Evolutionary conservation across 2,113 vertebrate species (phyloP).

Genomic region (Brachionichthys hirsutus): DNA sequence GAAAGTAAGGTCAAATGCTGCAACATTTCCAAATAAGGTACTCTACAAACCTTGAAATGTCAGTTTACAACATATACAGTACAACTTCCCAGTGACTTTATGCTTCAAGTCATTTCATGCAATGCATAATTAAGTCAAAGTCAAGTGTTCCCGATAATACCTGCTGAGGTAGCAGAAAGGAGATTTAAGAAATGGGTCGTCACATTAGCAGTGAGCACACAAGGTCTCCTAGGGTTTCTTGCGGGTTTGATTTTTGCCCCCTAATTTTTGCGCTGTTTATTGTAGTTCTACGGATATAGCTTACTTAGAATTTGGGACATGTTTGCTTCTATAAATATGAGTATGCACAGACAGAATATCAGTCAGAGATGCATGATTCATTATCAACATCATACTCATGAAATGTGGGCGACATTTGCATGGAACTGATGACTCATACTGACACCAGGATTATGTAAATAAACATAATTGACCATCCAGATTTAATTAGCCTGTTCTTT

Average conservation of each 20-base stretch:
- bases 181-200: conserved; percentile 35
- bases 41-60: too few species aligned
- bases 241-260: not conserved
- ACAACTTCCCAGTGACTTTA: not conserved
- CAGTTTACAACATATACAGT: too few species aligned
- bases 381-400: not conserved
- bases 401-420: conserved; percentile 8
- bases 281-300: conserved; percentile 24
- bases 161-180: conserved; percentile 36
- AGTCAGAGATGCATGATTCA: conserved; percentile 18
- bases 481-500: conserved; percentile 30
- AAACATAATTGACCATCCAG: conserved; percentile 7
- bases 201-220: conserved; percentile 3
- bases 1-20: too few species aligned
- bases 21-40: too few species aligned
- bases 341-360: too few species aligned
- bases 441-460: conserved; percentile 36
- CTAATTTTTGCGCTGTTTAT: conserved; percentile 13
- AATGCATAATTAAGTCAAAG: conserved; percentile 22
- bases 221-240: conserved; percentile 11
- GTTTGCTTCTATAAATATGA: not conserved
- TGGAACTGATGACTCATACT: conserved; percentile 44
- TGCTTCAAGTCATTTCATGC: conserved; percentile 10
- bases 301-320: conserved; percentile 15
- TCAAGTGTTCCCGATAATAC: conserved; percentile 3